Base-by-base conservation (phyloP, 2,888 invertebrate genomes). In the Mesochorus sp. region DNA sequence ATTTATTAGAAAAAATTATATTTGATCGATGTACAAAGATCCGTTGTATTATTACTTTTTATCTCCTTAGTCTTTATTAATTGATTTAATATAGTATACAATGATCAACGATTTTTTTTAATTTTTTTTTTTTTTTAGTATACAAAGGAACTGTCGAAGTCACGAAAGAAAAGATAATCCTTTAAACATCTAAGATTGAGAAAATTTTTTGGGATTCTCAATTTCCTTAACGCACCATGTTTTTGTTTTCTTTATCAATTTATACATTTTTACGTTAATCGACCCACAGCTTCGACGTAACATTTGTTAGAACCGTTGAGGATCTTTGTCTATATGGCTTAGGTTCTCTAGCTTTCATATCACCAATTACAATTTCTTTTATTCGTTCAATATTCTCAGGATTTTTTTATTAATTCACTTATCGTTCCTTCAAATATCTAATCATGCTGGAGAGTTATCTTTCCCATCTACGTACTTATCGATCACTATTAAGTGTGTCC, bases 1-100 rank as follows among this genome's bases (percentile, higher is more conserved):
- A n/a, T 85, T 85, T 83, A 82, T 82, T 85, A 83, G 71, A 80
- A 84, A 84, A 85, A 85, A 82, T 84, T 83, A 82, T 76, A 82
- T 85, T 82, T 83, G 79, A 81, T 80, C 81, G 70, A 62, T 79
- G 73, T 85, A 83, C 81, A 85, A 85, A 83, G 80, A 79, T 78
- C 64, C 49, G 49, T 71, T 70, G 57, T 44, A 70, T 34, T 44
- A n/a, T 28, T 14, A n/a, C 51, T 37, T 47, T 37, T 8, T 78
- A 24, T 26, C 31, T 44, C 14, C 19, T 24, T 10, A 42, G 28
- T 71, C 34, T 24, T 66, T 51, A 47, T 67, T n/a, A 31, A 61
- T 71, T 39, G 62, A 71, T 55, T 71, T 74, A 62, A 57, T 47
- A 57, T 17, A 42, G 66, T 55, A 51, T 57, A 57, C 49, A 79